phyloP scores from a whole-genome alignment of 2,797 vertebrate genomes.

The Cirrhinus molitorella region DNA sequence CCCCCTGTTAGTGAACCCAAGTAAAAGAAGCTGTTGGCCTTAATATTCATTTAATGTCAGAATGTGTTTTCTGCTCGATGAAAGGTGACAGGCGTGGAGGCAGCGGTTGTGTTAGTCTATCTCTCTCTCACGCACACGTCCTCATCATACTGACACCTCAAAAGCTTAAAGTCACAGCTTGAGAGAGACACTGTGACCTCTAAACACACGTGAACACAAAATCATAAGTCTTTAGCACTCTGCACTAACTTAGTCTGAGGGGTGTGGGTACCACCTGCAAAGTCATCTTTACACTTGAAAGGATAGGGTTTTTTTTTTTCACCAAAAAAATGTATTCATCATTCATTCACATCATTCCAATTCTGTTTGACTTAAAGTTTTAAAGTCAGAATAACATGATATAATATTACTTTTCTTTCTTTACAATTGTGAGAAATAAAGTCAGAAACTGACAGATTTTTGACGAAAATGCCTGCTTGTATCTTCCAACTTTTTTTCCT shows the following conservation, averaged over 20 bases:
- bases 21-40: constrained; percentile 41
- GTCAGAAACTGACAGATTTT: too few species aligned
- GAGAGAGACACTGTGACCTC: constrained; percentile 21
- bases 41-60: constrained; percentile 40
- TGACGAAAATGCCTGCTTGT: too few species aligned
- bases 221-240: neutral
- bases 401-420: too few species aligned
- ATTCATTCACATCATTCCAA: constrained; percentile 5
- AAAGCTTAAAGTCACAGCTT: constrained; percentile 19
- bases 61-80: constrained; percentile 29
- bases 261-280: constrained; percentile 15
- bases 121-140: constrained; percentile 13
- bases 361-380: neutral
- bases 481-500: too few species aligned
- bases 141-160: constrained; percentile 23
- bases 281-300: constrained; percentile 24
- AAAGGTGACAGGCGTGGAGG: constrained; percentile 44
- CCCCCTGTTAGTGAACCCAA: constrained; percentile 6
- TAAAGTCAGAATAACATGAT: too few species aligned
- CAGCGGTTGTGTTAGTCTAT: constrained; percentile 34
- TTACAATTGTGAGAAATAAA: too few species aligned
- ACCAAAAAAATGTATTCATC: constrained; percentile 12
- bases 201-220: constrained; percentile 11
- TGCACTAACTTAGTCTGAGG: neutral
- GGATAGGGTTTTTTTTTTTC: too few species aligned